Conservation (phyloP, 2,113 vertebrate species). For the Alosa alosa region DNA sequence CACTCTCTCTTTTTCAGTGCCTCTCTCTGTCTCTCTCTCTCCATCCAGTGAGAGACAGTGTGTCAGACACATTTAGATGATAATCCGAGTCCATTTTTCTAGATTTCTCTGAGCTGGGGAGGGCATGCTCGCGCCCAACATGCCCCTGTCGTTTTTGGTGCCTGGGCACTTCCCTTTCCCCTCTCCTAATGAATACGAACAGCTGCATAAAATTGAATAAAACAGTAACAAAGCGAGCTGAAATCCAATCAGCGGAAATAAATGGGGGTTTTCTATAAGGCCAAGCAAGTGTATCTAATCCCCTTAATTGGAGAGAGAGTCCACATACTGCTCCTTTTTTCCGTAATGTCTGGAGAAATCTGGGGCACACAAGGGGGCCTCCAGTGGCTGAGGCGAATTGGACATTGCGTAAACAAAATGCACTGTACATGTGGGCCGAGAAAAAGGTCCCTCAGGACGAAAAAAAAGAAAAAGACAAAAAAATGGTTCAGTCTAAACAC, state of each 20-base stretch:
- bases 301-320: conserved; percentile 59
- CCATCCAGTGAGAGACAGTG: conserved; percentile 38
- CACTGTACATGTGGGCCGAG: not conserved
- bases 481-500: not conserved
- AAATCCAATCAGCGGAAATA: conserved; percentile 63
- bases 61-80: conserved; percentile 44
- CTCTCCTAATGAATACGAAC: conserved; percentile 61
- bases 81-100: conserved; percentile 36
- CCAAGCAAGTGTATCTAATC: conserved; percentile 60
- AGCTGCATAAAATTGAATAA: conserved; percentile 62
- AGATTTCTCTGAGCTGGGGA: not conserved
- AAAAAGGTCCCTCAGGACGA: not conserved
- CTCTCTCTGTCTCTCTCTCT: conserved; percentile 23
- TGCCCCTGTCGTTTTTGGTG: conserved; percentile 32
- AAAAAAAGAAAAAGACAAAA: not conserved
- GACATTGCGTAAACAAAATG: conserved; percentile 3
- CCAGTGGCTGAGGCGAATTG: not conserved
- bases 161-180: conserved; percentile 37
- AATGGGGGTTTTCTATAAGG: conserved; percentile 61
- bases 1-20: conserved; percentile 10
- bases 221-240: conserved; percentile 51
- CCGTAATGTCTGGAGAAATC: conserved; percentile 14
- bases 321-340: conserved; percentile 37
- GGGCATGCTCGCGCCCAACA: not conserved
- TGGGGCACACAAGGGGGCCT: conserved; percentile 8